These are phyloP conservation scores for Amblyjoppa fuscipennis DNA, from an alignment of 2,888 invertebrate genomes.

Conservation along the genomic window DNA sequence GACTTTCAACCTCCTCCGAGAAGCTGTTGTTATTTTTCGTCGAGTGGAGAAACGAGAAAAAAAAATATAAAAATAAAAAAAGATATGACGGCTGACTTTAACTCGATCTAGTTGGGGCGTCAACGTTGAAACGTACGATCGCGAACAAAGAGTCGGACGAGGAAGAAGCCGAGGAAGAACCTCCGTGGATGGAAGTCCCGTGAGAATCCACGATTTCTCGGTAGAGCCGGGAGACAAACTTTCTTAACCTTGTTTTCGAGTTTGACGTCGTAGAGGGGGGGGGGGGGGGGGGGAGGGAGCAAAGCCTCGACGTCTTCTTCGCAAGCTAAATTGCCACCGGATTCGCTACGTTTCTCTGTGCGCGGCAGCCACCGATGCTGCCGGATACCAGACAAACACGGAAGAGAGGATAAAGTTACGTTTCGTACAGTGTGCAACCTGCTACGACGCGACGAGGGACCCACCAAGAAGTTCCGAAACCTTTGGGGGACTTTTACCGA, in stretches of 20 bases:
- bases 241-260: constrained; percentile 66
- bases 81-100: constrained; percentile 43
- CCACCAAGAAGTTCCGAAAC: constrained; percentile 43
- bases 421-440: constrained; percentile 36
- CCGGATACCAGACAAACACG: constrained; percentile 42
- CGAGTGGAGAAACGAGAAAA: constrained; percentile 2
- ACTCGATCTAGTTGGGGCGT: constrained; percentile 47
- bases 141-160: constrained; percentile 41
- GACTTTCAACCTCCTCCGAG: not conserved
- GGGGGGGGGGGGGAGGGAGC: not conserved
- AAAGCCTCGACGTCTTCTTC: constrained; percentile 48
- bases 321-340: constrained; percentile 50
- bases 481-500: constrained; percentile 46
- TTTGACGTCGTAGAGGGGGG: constrained; percentile 19
- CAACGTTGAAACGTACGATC: constrained; percentile 49
- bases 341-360: constrained; percentile 33
- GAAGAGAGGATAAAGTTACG: constrained; percentile 46
- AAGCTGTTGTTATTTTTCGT: constrained; percentile 6
- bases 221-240: constrained; percentile 48
- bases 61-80: not conserved
- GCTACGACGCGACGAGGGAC: constrained; percentile 38
- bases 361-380: not conserved
- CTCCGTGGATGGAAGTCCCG: constrained; percentile 44
- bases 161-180: constrained; percentile 37
- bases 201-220: constrained; percentile 59